A percentile compares a stretch with the other conserved stretches of the same genome.
These are phyloP conservation scores for Zeuzera pyrina DNA, from an alignment of 2,888 invertebrate genomes.

Conservation along the genomic window DNA sequence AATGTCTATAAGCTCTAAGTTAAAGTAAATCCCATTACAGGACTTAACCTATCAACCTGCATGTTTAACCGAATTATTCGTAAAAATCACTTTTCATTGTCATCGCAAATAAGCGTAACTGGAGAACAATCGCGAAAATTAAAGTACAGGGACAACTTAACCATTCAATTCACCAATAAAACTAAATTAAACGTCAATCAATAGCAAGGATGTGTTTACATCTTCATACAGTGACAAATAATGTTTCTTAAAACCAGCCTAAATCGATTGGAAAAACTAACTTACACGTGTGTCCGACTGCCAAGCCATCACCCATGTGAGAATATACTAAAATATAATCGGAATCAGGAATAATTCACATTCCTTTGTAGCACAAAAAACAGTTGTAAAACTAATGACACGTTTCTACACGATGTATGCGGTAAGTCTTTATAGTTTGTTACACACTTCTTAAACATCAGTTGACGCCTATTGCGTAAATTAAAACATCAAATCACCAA, in stretches of 20 bases:
- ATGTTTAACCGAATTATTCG: too few relatives aligned
- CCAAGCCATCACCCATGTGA: constrained; percentile 73
- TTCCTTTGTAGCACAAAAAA: constrained; percentile 61
- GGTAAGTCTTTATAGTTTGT: constrained; percentile 32
- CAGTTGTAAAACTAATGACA: constrained; percentile 59
- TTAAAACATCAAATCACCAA: constrained; percentile 49
- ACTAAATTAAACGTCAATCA: too few relatives aligned
- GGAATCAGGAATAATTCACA: constrained; percentile 55
- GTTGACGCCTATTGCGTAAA: constrained; percentile 30
- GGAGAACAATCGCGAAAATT: too few relatives aligned
- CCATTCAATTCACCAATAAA: too few relatives aligned
- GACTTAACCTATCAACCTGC: too few relatives aligned
- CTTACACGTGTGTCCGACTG: constrained; percentile 71
- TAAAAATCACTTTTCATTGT: too few relatives aligned
- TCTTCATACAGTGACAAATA: constrained; percentile 2
- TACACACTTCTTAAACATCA: constrained; percentile 40
- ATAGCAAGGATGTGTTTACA: constrained; percentile 50
- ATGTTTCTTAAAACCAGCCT: neutral
- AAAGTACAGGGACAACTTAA: too few relatives aligned
- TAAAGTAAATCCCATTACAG: too few relatives aligned
- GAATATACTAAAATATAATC: constrained; percentile 53
- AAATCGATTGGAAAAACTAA: constrained; percentile 17
- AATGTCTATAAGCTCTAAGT: too few relatives aligned
- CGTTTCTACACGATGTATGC: constrained; percentile 50
- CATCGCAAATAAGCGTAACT: too few relatives aligned